Conservation (phyloP, 1,140 invertebrate genomes). For the Pantala flavescens region DNA sequence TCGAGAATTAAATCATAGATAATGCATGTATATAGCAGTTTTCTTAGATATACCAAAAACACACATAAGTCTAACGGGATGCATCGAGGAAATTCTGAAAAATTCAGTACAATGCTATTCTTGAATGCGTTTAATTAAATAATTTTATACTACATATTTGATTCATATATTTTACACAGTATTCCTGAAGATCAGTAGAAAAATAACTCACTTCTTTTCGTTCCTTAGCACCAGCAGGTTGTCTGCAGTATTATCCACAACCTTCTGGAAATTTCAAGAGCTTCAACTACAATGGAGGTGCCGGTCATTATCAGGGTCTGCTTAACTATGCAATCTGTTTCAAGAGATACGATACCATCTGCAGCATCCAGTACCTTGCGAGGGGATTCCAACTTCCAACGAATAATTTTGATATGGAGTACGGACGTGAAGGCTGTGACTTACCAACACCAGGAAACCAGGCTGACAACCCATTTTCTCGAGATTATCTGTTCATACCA, state of each 20-base stretch:
- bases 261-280: constrained; percentile 42
- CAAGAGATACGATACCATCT: constrained; percentile 25
- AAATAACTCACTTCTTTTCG: neutral
- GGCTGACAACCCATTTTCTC: neutral
- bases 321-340: constrained; percentile 39
- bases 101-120: too few species aligned
- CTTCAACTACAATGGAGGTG: constrained; percentile 47
- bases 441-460: neutral
- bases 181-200: too few species aligned
- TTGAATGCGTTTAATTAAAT: too few species aligned
- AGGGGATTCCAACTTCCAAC: neutral
- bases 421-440: neutral
- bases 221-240: constrained; percentile 45
- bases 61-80: too few species aligned
- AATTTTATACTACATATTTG: too few species aligned
- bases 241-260: constrained; percentile 52
- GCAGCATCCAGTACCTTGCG: neutral
- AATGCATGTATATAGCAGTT: neutral
- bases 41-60: too few species aligned
- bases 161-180: too few species aligned
- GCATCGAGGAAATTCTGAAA: too few species aligned
- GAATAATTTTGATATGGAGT: neutral
- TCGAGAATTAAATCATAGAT: too few species aligned
- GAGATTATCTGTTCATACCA: neutral
- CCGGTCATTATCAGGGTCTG: constrained; percentile 33